phyloP scores from a whole-genome alignment of 1,140 invertebrate genomes.

The Pogonomyrmex barbatus region DNA sequence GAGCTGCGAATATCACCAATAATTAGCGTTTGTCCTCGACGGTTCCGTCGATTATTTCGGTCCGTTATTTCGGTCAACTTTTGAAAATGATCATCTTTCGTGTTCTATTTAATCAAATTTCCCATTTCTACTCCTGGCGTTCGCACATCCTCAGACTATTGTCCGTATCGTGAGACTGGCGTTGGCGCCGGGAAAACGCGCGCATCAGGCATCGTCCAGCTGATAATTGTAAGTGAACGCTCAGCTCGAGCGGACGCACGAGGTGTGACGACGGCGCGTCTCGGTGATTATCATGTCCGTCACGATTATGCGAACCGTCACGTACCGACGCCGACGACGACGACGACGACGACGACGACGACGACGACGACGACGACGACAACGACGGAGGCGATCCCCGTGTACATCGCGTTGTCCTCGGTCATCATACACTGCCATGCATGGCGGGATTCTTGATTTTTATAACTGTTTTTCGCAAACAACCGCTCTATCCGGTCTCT shows the following conservation, averaged over 20 bases:
- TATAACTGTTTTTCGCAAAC: constrained; percentile 80
- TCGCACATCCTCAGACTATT: constrained; percentile 20
- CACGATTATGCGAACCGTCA: constrained; percentile 80
- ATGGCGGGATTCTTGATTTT: constrained; percentile 73
- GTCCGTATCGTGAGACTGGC: neutral
- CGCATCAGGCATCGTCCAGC: constrained; percentile 40
- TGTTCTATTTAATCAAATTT: constrained; percentile 21
- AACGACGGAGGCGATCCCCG: constrained; percentile 15
- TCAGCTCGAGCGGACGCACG: constrained; percentile 54
- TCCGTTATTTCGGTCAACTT: neutral
- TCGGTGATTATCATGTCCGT: constrained; percentile 81
- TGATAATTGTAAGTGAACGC: constrained; percentile 72
- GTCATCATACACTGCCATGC: constrained; percentile 56
- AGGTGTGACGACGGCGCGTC: constrained; percentile 75
- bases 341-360: constrained; percentile 37
- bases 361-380: constrained; percentile 30
- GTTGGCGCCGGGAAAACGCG: constrained; percentile 40
- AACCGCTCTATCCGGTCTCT: constrained; percentile 78
- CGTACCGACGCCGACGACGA: constrained; percentile 60
- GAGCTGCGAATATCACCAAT: neutral
- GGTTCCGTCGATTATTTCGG: neutral
- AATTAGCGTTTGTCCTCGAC: neutral
- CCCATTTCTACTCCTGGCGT: neutral
- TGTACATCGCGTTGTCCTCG: constrained; percentile 33
- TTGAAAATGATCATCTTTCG: neutral